Percentiles rank a stretch among this genome's conserved stretches.
Evolutionary conservation across 2,888 invertebrate genomes (phyloP).

Genomic region (Alloplasta piceator): DNA sequence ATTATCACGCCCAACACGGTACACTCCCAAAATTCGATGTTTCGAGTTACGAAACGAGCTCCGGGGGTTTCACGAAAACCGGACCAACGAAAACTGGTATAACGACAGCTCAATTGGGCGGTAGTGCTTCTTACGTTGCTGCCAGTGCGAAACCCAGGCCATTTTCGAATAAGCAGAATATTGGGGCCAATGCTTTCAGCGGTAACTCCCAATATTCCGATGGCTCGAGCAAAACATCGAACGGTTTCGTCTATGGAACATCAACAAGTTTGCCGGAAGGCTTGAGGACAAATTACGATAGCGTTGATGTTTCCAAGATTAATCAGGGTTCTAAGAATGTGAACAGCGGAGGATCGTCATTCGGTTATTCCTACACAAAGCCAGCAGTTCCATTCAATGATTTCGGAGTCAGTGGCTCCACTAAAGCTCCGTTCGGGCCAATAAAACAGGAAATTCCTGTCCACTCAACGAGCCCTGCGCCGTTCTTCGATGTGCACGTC

Average conservation of each 20-base stretch:
- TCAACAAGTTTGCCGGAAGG: conserved; percentile 60
- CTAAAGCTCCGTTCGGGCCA: conserved; percentile 41
- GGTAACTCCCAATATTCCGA: conserved; percentile 72
- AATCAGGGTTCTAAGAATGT: conserved; percentile 54
- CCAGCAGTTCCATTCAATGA: conserved; percentile 52
- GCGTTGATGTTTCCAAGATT: conserved; percentile 67
- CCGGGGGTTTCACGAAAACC: conserved; percentile 79
- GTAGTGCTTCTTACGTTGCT: conserved; percentile 78
- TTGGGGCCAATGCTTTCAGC: conserved; percentile 79
- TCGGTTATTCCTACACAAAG: conserved; percentile 71
- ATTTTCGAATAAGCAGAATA: conserved; percentile 72
- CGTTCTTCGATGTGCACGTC: conserved; percentile 72
- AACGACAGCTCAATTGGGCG: conserved; percentile 78
- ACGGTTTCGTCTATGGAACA: conserved; percentile 20
- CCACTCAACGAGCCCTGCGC: conserved; percentile 72
- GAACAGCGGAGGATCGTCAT: conserved; percentile 30
- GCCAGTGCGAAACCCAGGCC: conserved; percentile 71
- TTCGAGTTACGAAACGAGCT: conserved; percentile 32
- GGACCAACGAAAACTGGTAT: conserved; percentile 80
- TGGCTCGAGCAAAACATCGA: conserved; percentile 63
- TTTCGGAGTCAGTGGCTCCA: conserved; percentile 42
- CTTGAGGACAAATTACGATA: conserved; percentile 40
- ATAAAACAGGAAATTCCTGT: conserved; percentile 52
- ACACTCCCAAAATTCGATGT: conserved; percentile 55
- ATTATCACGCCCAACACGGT: conserved; percentile 70